phyloP scores from a whole-genome alignment of 2,888 invertebrate species.

The Cantharis nigra region DNA sequence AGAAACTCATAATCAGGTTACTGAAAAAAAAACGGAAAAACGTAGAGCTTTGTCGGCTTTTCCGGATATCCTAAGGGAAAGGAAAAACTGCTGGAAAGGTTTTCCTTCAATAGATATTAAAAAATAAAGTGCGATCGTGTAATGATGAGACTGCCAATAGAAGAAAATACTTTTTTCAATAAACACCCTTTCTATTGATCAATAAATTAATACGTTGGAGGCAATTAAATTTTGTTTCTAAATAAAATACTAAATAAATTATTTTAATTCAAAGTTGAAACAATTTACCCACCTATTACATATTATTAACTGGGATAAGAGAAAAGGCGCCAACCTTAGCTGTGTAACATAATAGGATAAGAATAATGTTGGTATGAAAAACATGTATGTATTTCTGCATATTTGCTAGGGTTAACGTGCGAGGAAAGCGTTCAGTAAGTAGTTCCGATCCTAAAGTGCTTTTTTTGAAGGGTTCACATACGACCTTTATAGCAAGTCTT shows the following conservation, averaged over 20 bases:
- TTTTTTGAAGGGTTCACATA: constrained; percentile 10
- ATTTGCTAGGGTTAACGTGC: constrained; percentile 18
- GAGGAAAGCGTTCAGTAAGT: constrained; percentile 14
- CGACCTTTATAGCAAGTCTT: constrained; percentile 28
- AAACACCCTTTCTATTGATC: background rate
- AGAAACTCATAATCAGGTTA: constrained; percentile 5
- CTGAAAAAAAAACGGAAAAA: constrained; percentile 11
- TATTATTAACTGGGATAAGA: background rate
- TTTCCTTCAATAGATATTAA: constrained; percentile 12
- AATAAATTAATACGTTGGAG: background rate
- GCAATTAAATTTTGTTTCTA: background rate
- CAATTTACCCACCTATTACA: background rate
- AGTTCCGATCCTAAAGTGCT: constrained; percentile 8
- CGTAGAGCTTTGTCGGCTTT: constrained; percentile 14
- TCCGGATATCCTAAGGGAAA: constrained; percentile 13
- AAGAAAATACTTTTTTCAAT: background rate
- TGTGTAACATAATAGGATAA: constrained; percentile 10
- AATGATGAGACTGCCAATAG: constrained; percentile 3
- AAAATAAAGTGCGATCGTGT: constrained; percentile 16
- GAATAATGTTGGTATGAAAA: constrained; percentile 21
- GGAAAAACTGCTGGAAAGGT: constrained; percentile 13
- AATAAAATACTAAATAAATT: too few relatives aligned
- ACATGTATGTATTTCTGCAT: constrained; percentile 19
- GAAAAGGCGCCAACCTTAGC: constrained; percentile 13
- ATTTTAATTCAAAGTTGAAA: background rate